phyloP scores from a whole-genome alignment of 2,888 invertebrate genomes.

The Geotrupes spiniger region DNA sequence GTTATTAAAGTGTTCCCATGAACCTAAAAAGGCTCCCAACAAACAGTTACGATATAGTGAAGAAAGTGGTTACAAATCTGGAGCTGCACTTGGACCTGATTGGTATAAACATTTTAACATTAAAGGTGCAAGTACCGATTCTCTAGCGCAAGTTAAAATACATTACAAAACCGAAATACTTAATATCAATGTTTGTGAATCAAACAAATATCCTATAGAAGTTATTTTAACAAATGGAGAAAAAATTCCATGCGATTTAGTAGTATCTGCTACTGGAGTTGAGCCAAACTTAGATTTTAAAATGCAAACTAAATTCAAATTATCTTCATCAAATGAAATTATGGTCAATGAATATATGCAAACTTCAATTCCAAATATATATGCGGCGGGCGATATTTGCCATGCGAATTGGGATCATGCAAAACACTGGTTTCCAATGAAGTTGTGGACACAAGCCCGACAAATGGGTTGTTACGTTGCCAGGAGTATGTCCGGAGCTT shows the following conservation, averaged over 20 bases:
- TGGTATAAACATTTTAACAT: slow-evolving; percentile 78
- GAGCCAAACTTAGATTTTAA: slow-evolving; percentile 62
- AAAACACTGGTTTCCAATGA: slow-evolving; percentile 89
- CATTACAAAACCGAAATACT: slow-evolving; percentile 60
- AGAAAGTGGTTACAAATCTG: slow-evolving; percentile 58
- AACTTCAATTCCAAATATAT: slow-evolving; percentile 75
- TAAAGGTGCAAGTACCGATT: slow-evolving; percentile 47
- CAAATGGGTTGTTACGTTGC: slow-evolving; percentile 97
- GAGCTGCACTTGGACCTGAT: slow-evolving; percentile 95
- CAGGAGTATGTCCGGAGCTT: slow-evolving; percentile 74
- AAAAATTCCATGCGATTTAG: slow-evolving; percentile 77
- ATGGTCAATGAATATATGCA: slow-evolving; percentile 82
- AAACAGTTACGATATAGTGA: slow-evolving; percentile 69
- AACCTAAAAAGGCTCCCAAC: slow-evolving; percentile 28
- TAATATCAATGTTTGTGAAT: slow-evolving; percentile 42
- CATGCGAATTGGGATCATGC: slow-evolving; percentile 74
- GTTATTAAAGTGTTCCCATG: slow-evolving; percentile 36
- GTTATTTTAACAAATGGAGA: slow-evolving; percentile 72
- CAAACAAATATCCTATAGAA: slow-evolving; percentile 64
- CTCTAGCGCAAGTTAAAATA: slow-evolving; percentile 56
- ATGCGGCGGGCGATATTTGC: slow-evolving; percentile 95
- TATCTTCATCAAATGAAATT: slow-evolving; percentile 76
- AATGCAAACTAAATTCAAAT: slow-evolving; percentile 54
- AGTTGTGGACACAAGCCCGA: slow-evolving; percentile 96
- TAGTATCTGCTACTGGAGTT: slow-evolving; percentile 96